Base-by-base conservation (phyloP, 2,113 vertebrate species). In the Struthio camelus region DNA sequence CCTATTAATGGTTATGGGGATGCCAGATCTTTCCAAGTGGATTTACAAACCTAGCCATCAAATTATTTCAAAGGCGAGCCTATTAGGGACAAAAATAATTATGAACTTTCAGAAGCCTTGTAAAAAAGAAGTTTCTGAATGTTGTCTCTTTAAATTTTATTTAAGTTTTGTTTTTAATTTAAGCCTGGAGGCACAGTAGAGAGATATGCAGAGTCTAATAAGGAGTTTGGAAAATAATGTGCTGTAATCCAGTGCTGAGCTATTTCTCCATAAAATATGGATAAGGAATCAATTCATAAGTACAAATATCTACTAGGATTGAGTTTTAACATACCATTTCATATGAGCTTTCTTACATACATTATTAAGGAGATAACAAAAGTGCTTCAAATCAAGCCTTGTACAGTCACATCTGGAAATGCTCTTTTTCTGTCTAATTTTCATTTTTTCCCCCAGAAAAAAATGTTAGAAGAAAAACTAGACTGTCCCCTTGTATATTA, bases 321-420 rank as follows among this genome's bases (percentile, higher is more conserved):
- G 62, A 87, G 70, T 97, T 96, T 97, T 90, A 96, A 82, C 51
- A 36, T 51, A 94, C 58, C 54, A 65, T 88, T 92, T 93, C 79
- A 84, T 90, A 79, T 96, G 71, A 72, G 44, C 66, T 53, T 96
- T 95, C 66, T 89, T 87, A 85, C 81, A 78, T 91, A 93, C 86
- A 90, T 94, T 96, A 95, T 97, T 97, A 94, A 97, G 82, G 40
- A 97, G 97, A 97, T 95, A 96, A 94, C 46, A 85, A 93, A 96
- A 94, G 87, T 88, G 67, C 91, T 94, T 96, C 94, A 90, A 93
- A 94, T 96, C 87, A 82, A 95, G 65, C 79, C 64, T 87, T 46
- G 16, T 84, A 59, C 32, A 46, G 88, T 94, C 94, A 97, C 97
- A 97, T 98, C 98, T 98, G 97, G 97, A 97, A 96, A 96, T 92